Conservation (phyloP, 2,888 invertebrate species). For the Himalopsyche japonica region DNA sequence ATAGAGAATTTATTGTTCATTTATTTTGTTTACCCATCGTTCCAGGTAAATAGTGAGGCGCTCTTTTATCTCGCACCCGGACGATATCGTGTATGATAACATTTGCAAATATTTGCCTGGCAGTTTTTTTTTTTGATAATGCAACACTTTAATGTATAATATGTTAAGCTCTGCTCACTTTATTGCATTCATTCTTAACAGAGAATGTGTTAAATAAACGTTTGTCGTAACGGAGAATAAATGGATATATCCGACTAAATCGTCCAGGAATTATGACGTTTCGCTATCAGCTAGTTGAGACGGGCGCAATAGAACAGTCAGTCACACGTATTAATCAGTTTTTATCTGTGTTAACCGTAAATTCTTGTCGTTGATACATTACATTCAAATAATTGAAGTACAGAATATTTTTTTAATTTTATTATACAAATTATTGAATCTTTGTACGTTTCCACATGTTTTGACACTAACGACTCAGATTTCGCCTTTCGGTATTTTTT, state of each 20-base stretch:
- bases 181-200: neutral
- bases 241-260: neutral
- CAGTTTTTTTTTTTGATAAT: neutral
- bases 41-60: neutral
- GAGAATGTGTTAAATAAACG: too few relatives aligned
- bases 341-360: too few relatives aligned
- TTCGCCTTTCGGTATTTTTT: too few relatives aligned
- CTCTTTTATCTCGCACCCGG: neutral
- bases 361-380: too few relatives aligned
- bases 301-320: too few relatives aligned
- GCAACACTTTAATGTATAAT: neutral
- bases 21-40: neutral
- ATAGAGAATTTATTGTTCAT: neutral
- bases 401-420: too few relatives aligned
- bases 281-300: too few relatives aligned
- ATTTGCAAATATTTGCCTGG: neutral
- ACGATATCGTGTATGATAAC: neutral
- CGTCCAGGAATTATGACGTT: neutral
- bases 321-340: too few relatives aligned
- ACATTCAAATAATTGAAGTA: too few relatives aligned
- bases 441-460: too few relatives aligned
- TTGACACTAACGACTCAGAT: too few relatives aligned
- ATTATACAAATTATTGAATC: too few relatives aligned
- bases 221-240: neutral
- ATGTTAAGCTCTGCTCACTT: neutral